Base-by-base conservation (phyloP, 2,113 vertebrate species). In the Dasypus novemcinctus region DNA sequence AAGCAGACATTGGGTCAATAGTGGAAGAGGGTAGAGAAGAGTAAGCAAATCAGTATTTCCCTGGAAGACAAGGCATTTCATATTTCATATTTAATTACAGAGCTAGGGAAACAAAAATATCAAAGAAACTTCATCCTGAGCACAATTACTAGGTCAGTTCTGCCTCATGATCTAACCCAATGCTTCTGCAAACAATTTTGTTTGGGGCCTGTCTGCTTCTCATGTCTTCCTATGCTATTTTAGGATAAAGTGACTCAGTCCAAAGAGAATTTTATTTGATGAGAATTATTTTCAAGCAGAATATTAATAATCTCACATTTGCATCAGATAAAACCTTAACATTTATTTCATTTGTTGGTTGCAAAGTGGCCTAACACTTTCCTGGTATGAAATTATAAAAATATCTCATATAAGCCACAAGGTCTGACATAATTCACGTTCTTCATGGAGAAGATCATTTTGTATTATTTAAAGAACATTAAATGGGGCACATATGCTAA, bases 201-300 rank as follows among this genome's bases (percentile, higher is more conserved):
- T 59, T 46, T 31, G 29, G 23, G 10, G 3, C 12, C 1, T 1
- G 29, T 38, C 6, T 25, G 1, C 17, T 87, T 8, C 5, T 78
- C 33, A 31, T 75, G 46, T 29, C 36, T 36, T 59, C 38, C 54
- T 33, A 0, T 2, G 84, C 5, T 38, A 83, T 41, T 86, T 92
- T 14, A 82, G 23, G 25, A 78, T 80, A 81, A 84, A 76, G 18
- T 33, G 18, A 57, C 12, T 83, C 11, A 80, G 7, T 90, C 7
- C 43, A 79, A 79, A 92, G 64, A 89, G 89, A 64, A 84, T 18
- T 82, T 27, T 76, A 61, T 76, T 81, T 5, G 1, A 63, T 82
- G 43, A 94, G 13, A 91, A 8, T 36, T 66, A 76, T 88, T 91
- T 95, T 87, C 17, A 90, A 69, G 2, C 36, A 92, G 82, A 92